A percentile compares a stretch with the other conserved stretches of the same genome.
phyloP scores from a whole-genome alignment of 2,113 vertebrate species.

The Notarius quadriscutis region DNA sequence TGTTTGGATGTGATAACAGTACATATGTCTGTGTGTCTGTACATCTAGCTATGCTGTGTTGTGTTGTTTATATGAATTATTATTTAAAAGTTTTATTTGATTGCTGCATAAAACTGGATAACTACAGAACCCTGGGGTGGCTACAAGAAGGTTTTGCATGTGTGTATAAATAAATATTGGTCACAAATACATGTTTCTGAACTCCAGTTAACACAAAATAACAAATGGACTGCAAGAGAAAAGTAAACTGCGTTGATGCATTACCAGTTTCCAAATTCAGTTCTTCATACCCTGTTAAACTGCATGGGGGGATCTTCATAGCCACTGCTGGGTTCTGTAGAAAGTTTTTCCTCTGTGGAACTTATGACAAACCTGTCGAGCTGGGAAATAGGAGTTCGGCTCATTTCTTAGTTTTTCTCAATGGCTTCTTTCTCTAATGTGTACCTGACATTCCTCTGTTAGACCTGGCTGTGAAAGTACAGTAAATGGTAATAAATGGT shows the following conservation, averaged over 20 bases:
- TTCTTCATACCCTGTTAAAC: not conserved
- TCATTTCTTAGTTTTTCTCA: not conserved
- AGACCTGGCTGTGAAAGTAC: constrained; percentile 21
- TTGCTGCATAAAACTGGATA: constrained; percentile 14
- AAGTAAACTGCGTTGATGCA: not conserved
- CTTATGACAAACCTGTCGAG: constrained; percentile 7
- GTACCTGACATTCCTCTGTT: constrained; percentile 40
- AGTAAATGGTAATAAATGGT: constrained; percentile 46
- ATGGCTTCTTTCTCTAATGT: constrained; percentile 27
- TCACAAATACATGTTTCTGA: not conserved
- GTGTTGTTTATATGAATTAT: constrained; percentile 52
- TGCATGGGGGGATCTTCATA: not conserved
- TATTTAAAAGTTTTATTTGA: constrained; percentile 35
- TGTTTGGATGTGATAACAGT: constrained; percentile 36
- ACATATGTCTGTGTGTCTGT: constrained; percentile 31
- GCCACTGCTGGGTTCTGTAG: not conserved
- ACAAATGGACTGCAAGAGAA: not conserved
- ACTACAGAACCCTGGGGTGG: not conserved
- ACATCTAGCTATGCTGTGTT: constrained; percentile 43
- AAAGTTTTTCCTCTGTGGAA: not conserved
- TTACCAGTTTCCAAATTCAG: not conserved
- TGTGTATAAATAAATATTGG: not conserved
- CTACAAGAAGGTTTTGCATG: not conserved
- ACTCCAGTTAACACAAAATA: not conserved
- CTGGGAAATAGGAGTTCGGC: not conserved